Evolutionary conservation across 2,888 invertebrate species (phyloP).

Genomic region (Drosophila paranaensis): DNA sequence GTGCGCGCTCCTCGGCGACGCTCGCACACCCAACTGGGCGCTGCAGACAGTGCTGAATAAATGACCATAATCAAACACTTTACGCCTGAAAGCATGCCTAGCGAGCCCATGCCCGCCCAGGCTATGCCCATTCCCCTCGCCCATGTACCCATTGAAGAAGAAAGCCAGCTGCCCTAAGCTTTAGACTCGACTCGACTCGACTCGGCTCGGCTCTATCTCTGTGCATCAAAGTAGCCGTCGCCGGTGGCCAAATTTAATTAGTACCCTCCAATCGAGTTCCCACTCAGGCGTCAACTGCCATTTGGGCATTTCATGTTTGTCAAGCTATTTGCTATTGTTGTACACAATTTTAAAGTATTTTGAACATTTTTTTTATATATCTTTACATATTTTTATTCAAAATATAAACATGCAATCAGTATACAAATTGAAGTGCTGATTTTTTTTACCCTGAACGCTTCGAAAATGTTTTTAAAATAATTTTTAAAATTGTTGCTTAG

Average conservation of each 20-base stretch:
- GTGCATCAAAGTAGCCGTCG: constrained; percentile 61
- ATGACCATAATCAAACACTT: constrained; percentile 82
- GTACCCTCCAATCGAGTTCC: constrained; percentile 54
- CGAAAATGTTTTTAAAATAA: too few relatives aligned
- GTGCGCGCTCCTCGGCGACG: constrained; percentile 14
- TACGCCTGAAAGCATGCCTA: constrained; percentile 75
- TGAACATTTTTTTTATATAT: too few relatives aligned
- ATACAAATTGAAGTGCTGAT: too few relatives aligned
- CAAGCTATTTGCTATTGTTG: constrained; percentile 1
- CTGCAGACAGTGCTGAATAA: constrained; percentile 68
- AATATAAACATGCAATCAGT: too few relatives aligned
- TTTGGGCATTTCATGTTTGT: constrained; percentile 4
- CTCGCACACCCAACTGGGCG: constrained; percentile 19
- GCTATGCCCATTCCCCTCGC: constrained; percentile 6
- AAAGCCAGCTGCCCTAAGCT: constrained; percentile 46
- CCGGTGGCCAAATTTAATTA: constrained; percentile 74
- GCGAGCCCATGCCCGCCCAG: constrained; percentile 10
- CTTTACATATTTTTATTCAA: too few relatives aligned
- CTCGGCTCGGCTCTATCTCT: constrained; percentile 27
- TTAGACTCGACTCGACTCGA: constrained; percentile 12
- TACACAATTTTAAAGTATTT: background rate
- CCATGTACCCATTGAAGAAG: constrained; percentile 36
- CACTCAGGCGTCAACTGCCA: constrained; percentile 8
- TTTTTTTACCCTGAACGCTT: too few relatives aligned
- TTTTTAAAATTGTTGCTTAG: too few relatives aligned